Percentiles rank a stretch among this genome's conserved stretches.
Evolutionary conservation across 2,797 vertebrate genomes (phyloP).

Genomic region (Aplochiton taeniatus): DNA sequence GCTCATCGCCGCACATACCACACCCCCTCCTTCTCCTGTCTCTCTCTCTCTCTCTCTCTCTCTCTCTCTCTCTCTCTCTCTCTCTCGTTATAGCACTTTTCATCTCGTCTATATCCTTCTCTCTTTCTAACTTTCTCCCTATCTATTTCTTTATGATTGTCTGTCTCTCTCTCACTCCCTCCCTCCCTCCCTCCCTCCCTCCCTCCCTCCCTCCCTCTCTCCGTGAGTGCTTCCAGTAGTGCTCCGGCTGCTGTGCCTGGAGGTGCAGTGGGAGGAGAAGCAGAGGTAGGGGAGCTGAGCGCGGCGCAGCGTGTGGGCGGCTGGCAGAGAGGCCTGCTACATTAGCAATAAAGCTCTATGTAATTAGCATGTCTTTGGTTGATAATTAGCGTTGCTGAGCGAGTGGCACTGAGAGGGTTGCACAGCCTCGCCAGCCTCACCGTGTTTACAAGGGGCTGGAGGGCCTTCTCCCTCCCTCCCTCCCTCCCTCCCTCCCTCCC

Average conservation of each 20-base stretch:
- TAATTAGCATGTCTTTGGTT: slow-evolving; percentile 90
- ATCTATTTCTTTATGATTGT: background rate
- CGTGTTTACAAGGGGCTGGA: slow-evolving; percentile 79
- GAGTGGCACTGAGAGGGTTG: slow-evolving; percentile 75
- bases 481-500: slow-evolving; percentile 20
- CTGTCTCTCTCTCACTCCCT: background rate
- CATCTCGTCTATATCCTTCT: background rate
- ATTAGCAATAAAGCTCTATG: slow-evolving; percentile 87
- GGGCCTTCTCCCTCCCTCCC: slow-evolving; percentile 56
- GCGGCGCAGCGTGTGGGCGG: slow-evolving; percentile 71
- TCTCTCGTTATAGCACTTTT: background rate
- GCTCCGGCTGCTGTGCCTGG: slow-evolving; percentile 64
- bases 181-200: background rate
- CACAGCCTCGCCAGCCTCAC: slow-evolving; percentile 75
- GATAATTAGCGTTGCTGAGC: slow-evolving; percentile 87
- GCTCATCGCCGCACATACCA: slow-evolving; percentile 18
- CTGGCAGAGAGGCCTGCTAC: slow-evolving; percentile 81
- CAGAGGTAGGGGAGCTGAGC: slow-evolving; percentile 75
- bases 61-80: background rate
- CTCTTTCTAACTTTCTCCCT: too few species aligned
- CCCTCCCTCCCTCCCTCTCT: background rate
- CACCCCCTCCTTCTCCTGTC: slow-evolving; percentile 23
- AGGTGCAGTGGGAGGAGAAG: slow-evolving; percentile 78
- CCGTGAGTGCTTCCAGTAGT: background rate
- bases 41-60: background rate